Evolutionary conservation across 2,797 vertebrate genomes (phyloP), one percentile per base, ranked within the genome.

Genomic region (Euphonia xanthogaster): DNA sequence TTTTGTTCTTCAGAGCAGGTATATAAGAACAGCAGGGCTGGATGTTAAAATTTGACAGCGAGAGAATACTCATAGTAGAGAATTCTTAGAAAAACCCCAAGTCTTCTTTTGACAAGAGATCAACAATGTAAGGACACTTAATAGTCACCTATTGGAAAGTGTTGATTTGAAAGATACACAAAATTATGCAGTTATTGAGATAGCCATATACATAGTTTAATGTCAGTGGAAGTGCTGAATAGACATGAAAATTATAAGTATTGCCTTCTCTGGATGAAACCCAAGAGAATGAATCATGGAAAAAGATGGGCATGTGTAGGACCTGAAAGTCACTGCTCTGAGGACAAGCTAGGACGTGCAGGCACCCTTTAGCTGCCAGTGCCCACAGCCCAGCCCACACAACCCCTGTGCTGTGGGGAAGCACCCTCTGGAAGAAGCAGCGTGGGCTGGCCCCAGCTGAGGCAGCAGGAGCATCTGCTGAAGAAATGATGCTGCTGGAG

Each of bases 331-430:
- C 61, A 21, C 3, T 61, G 39, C 55, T 71, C n/a, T 90, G 84
- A 45, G 62, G 39, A 53, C 16, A 31, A 51, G 5, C 5, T 25
- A 17, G 67, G 35, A 31, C 14, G 2, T 7, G 15, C 0, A 24
- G 37, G 12, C 33, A 72, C 27, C 40, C 39, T 47, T 90, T 31
- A 47, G 31, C 47, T 88, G 67, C 35, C 35, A 39, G 35, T 45
- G 50, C 42, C 71, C 50, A 50, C 47, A 68, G 58, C 66, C 35
- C 62, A 81, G 42, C 63, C 42, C 55, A 2, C 48, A 31, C 24
- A 12, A 12, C 9, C 30, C 7, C 1, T 0, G 0, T 18, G 31
- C 74, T 40, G 1, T 1, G 7, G 31, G 45, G 19, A 72, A 30
- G 50, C 14, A 23, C 14, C 25, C 22, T 2, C 10, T 31, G 53